Evolutionary conservation across 2,888 invertebrate genomes (phyloP).

Genomic region (Corythucha ciliata): DNA sequence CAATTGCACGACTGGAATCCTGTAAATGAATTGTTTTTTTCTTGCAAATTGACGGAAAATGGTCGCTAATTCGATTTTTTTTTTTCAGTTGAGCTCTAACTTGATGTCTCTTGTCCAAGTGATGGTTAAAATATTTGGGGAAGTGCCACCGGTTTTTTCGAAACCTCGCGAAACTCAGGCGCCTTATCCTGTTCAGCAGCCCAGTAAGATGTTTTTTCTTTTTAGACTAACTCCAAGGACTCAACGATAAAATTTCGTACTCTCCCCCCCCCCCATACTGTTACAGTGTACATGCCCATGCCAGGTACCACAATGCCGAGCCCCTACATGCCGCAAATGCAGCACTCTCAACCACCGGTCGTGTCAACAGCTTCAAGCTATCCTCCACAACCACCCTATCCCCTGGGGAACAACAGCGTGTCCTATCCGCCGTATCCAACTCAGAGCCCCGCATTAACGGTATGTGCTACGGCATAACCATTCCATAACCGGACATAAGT

Average conservation of each 20-base stretch:
- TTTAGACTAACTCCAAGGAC: too few species aligned
- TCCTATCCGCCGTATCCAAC: conserved; percentile 18
- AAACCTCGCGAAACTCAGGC: conserved; percentile 48
- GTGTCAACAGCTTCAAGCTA: conserved; percentile 12
- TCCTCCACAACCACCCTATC: conserved; percentile 16
- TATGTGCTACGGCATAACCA: background rate
- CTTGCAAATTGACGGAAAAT: background rate
- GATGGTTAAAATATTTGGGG: conserved; percentile 86
- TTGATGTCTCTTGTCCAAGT: conserved; percentile 80
- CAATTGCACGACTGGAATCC: conserved; percentile 91
- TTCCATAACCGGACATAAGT: too few species aligned
- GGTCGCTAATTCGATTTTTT: conserved; percentile 4
- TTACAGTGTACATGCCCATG: conserved; percentile 42
- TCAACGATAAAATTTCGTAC: too few species aligned
- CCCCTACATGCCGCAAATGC: conserved; percentile 20
- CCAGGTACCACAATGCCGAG: conserved; percentile 35
- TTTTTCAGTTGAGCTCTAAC: conserved; percentile 63
- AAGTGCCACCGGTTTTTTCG: conserved; percentile 87
- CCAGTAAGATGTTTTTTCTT: too few species aligned
- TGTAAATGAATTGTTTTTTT: conserved; percentile 44
- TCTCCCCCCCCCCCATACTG: too few species aligned
- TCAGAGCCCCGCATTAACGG: background rate
- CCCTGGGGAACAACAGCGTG: background rate
- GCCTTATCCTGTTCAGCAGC: conserved; percentile 47
- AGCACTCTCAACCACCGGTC: conserved; percentile 10